Base-by-base conservation (phyloP, 2,888 invertebrate genomes). In the Athetis lepigone region DNA sequence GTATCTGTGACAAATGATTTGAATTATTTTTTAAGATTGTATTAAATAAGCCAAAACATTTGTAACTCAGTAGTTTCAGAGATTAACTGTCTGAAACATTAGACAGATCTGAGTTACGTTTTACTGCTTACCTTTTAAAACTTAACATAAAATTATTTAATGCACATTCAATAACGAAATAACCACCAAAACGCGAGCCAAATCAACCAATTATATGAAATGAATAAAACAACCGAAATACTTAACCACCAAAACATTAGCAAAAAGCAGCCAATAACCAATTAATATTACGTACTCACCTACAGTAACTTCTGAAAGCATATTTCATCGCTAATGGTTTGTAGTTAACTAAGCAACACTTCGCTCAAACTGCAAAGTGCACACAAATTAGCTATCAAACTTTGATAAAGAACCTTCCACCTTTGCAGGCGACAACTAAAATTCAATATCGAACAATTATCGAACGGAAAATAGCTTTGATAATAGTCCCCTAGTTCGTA, bases 361-460 rank as follows among this genome's bases (percentile, higher is more conserved):
- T 45, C 57, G 16, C 21, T 46, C 25, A 43, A 70, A 69, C 62
- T 50, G 56, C 63, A 67, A 56, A 78, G 56, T 63, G 71, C 59
- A 71, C 66, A 62, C 62, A 70, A 77, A 79, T 70, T 75, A 77
- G 63, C 75, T 65, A 56, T 69, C 70, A 71, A 79, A 65, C 70
- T 63, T n/a, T 25, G 25, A 47, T 70, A 59, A 59, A 68, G 62
- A 64, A 67, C 69, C 21, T 74, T 51, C 33, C 54, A 62, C 67
- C 79, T 75, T 69, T 64, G 42, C 71, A 4, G 49, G 45, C 51
- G 61, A 64, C 61, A 78, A 73, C 75, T 79, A 71, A 81, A 84
- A 77, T 85, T 84, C 63, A 75, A 77, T 81, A 80, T 77, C 76
- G 78, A 80, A 71, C 72, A 77, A 84, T 85, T 85, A 82, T 79